Evolutionary conservation across 2,888 invertebrate species (phyloP), one percentile per base, ranked within the genome.

Genomic region (Scaptomyza caliginosa): DNA sequence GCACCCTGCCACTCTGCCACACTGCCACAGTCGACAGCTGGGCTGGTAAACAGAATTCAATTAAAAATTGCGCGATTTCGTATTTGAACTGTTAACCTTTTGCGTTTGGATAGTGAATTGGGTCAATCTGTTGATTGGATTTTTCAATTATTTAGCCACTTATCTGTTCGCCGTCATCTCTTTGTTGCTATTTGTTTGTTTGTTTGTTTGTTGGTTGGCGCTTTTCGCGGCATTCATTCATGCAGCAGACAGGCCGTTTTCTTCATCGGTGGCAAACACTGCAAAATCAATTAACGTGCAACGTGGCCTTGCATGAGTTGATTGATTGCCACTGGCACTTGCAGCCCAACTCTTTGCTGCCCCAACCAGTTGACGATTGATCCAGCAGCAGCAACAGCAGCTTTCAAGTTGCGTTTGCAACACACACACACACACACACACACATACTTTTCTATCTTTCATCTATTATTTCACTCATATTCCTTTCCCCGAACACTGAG

Each of bases 201-300:
- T 51, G 19, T 34, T 32, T 49, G 17, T 11, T 42, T 38, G 23
- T 45, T 36, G 21, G 45, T 7, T 30, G 26, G 23, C 40, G 3
- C 30, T 17, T 26, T 17, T 45, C 7, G 13, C 32, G 32, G 6
- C 13, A 32, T 16, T 32, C 32, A 32, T 32, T 32, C 32, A 32
- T 34, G 34, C 34, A 34, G 34, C 34, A 43, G 4, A 8, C 19
- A 23, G 51, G 16, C 66, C 45, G 59, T 32, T 32, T 32, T 32
- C 26, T 42, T 52, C 54, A 50, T 46, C 39, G 28, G 43, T 19
- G 54, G 52, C 55, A 67, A 58, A 63, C 63, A 42, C 76, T 65
- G 79, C 74, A 73, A 69, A 77, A 83, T 82, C 81, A 86, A 82
- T 82, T 82, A 86, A 83, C 73, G 63, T 67, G 62, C 64, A 54